Percentiles rank a stretch among this genome's conserved stretches.
These are phyloP conservation scores for Protonibea diacanthus DNA, from an alignment of 2,797 vertebrate species.

Conservation along the genomic window DNA sequence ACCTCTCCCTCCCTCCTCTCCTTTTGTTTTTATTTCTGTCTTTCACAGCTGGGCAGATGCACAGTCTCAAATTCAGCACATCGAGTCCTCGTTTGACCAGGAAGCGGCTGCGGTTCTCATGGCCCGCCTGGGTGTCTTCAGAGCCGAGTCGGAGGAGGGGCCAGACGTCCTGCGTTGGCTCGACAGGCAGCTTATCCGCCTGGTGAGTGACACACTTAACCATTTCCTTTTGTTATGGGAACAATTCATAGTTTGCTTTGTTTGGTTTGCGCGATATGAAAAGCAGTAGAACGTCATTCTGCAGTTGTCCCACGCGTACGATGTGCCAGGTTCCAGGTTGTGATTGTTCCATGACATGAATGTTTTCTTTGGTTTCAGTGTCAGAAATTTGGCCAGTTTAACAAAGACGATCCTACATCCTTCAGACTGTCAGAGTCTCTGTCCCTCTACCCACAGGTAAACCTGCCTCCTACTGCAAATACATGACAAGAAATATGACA, in stretches of 20 bases:
- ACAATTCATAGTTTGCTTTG: background rate
- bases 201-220: constrained; percentile 85
- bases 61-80: constrained; percentile 96
- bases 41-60: constrained; percentile 94
- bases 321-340: background rate
- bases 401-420: constrained; percentile 95
- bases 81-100: constrained; percentile 97
- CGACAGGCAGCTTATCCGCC: constrained; percentile 96
- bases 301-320: background rate
- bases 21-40: background rate
- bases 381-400: constrained; percentile 99
- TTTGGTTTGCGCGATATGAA: background rate
- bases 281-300: background rate
- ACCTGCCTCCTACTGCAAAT: constrained; percentile 17
- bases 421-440: constrained; percentile 96
- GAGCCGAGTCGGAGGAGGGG: constrained; percentile 96
- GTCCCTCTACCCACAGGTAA: constrained; percentile 98
- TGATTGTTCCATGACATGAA: background rate
- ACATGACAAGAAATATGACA: background rate
- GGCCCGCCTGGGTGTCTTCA: constrained; percentile 95
- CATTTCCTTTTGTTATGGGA: background rate
- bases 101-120: constrained; percentile 96
- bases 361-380: constrained; percentile 86
- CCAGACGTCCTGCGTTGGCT: constrained; percentile 97
- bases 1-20: background rate